Base-by-base conservation (phyloP, 23 tunicate species). In the Diplosoma virens region DNA sequence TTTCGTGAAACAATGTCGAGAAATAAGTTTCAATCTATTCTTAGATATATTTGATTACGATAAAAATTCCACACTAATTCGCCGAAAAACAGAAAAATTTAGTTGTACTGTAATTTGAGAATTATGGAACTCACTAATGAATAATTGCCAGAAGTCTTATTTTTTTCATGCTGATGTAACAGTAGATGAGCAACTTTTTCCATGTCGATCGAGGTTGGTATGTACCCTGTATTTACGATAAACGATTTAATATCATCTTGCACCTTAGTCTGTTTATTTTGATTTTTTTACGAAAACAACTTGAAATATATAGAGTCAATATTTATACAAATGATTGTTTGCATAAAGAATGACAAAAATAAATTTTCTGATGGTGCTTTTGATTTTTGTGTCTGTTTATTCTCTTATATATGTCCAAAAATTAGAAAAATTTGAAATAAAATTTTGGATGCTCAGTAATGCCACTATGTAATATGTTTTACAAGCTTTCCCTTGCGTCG, bases 111-210 rank as follows among this genome's bases (percentile, higher is more conserved):
- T 16, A 46, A 46, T 46, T 46, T 11, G 52, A n/a, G n/a, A n/a
- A n/a, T n/a, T n/a, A n/a, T n/a, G n/a, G n/a, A n/a, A n/a, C n/a
- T n/a, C n/a, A n/a, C n/a, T n/a, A n/a, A n/a, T n/a, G n/a, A n/a
- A n/a, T n/a, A n/a, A n/a, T n/a, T n/a, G n/a, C n/a, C n/a, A n/a
- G n/a, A n/a, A n/a, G n/a, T n/a, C n/a, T n/a, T n/a, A n/a, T n/a
- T n/a, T n/a, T n/a, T n/a, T n/a, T n/a, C n/a, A n/a, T n/a, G n/a
- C n/a, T n/a, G n/a, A n/a, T n/a, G 26, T 9, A 7, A 58, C 21
- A 18, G 26, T 58, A n/a, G 65, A 18, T 58, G 65, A 58, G 65
- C 65, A 58, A 58, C 65, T 58, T 23, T n/a, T 58, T 23, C 65
- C 65, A 20, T 58, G 65, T 58, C 20, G 65, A 58, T 20, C 65